Conservation (phyloP, 1,140 invertebrate species). For the Panonychus citri region DNA sequence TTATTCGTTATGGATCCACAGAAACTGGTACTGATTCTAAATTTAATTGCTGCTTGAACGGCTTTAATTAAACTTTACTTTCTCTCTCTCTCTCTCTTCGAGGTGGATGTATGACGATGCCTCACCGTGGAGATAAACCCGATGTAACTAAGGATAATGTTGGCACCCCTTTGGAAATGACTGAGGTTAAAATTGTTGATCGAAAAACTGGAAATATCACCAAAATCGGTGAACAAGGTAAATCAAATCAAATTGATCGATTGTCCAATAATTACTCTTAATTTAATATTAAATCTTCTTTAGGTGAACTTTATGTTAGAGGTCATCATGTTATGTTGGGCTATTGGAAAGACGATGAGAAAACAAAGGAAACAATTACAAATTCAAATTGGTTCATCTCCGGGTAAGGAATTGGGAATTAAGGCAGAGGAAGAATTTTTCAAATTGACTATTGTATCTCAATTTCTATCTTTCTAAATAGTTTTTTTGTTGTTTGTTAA, state of each 20-base stretch:
- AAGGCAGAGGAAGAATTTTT: no score
- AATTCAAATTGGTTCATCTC: slow-evolving; percentile 27
- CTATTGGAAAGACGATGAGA: slow-evolving; percentile 27
- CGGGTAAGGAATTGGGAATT: no score
- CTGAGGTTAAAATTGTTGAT: slow-evolving; percentile 54
- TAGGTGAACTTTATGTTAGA: slow-evolving; percentile 27
- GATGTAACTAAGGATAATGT: slow-evolving; percentile 45
- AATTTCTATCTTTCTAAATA: no score
- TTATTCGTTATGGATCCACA: slow-evolving; percentile 12
- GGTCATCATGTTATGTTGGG: slow-evolving; percentile 28
- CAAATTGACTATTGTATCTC: neutral
- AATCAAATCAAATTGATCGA: neutral
- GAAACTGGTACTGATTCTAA: neutral
- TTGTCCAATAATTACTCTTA: neutral
- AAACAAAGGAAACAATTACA: slow-evolving; percentile 24
- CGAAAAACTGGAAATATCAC: slow-evolving; percentile 19
- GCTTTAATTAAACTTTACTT: neutral
- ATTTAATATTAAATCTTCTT: neutral
- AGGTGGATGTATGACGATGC: slow-evolving; percentile 5
- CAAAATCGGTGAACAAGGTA: slow-evolving; percentile 6
- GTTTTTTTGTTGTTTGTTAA: no score
- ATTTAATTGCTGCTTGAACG: neutral
- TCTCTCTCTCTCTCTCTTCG: neutral
- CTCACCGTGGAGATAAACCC: slow-evolving; percentile 34
- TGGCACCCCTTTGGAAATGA: slow-evolving; percentile 47